Base-by-base conservation (phyloP, 2,888 invertebrate species). In the Calliscelio sp. region DNA sequence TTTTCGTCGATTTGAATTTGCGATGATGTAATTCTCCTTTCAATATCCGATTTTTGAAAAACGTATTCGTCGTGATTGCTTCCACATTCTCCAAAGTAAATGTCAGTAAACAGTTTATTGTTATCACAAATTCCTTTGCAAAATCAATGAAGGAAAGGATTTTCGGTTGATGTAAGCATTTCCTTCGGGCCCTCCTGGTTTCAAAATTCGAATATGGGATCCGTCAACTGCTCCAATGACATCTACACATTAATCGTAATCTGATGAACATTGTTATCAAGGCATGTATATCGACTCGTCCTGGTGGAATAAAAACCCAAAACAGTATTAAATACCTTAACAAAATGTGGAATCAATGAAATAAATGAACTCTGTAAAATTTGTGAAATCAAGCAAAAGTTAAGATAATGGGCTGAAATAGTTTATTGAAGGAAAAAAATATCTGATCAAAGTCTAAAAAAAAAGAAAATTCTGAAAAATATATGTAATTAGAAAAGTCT, bases 61-160 rank as follows among this genome's bases (percentile, higher is more conserved):
- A 73, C 71, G 7, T 10, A 32, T 44, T 73, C 59, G 32, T 83
- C 73, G 18, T 83, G 79, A 18, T 46, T 66, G n/a, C 68, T 61
- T 22, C 82, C 77, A 8, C 53, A 68, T 57, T 70, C 74, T 11
- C 73, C 79, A 49, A 66, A 14, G 35, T 75, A 78, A 8, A 82
- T 46, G 16, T 82, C 66, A 28, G 65, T 20, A 49, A 82, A 78
- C 44, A 53, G 7, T 65, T 70, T 77, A 49, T 70, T n/a, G 16
- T 68, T 20, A 38, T 68, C 68, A 16, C 53, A 68, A 24, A 68
- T 68, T 20, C 68, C 68, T 38, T n/a, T 68, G 68, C 25, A 68
- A 53, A 25, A 68, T 68, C 6, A 68, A 22, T 8, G 68, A 68
- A 38, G 68, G 53, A n/a, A 35, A 68, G n/a, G 53, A 53, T 38